phyloP scores from a whole-genome alignment of 1,140 invertebrate genomes.

The Samia ricini region DNA sequence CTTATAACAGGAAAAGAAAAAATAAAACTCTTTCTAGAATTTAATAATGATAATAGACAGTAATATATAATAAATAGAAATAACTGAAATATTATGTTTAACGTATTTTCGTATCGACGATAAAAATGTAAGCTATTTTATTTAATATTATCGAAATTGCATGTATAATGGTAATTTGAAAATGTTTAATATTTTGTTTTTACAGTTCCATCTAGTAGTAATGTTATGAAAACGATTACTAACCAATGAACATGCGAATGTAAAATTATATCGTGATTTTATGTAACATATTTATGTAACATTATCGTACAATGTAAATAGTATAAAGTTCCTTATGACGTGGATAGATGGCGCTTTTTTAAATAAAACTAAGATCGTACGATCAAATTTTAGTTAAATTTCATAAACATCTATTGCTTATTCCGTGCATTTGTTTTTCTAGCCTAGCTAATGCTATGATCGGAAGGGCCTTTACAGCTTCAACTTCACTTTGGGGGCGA shows the following conservation, averaged over 20 bases:
- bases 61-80: too few species aligned
- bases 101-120: neutral
- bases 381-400: too few species aligned
- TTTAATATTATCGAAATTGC: too few species aligned
- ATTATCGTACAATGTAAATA: neutral
- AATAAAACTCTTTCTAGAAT: neutral
- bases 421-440: too few species aligned
- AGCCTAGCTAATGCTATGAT: too few species aligned
- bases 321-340: neutral
- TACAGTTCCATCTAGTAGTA: neutral
- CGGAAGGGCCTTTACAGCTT: too few species aligned
- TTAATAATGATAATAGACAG: neutral
- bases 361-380: neutral
- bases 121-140: neutral
- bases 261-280: too few species aligned
- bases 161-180: neutral
- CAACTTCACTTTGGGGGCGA: too few species aligned
- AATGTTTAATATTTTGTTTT: neutral
- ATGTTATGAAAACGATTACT: neutral
- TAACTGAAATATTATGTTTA: too few species aligned
- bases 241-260: too few species aligned
- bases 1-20: constrained; percentile 15
- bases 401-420: too few species aligned
- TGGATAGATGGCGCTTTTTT: neutral
- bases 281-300: too few species aligned